A percentile compares a stretch with the other conserved stretches of the same genome.
phyloP scores from a whole-genome alignment of 2,113 vertebrate genomes.

The Pavo muticus region DNA sequence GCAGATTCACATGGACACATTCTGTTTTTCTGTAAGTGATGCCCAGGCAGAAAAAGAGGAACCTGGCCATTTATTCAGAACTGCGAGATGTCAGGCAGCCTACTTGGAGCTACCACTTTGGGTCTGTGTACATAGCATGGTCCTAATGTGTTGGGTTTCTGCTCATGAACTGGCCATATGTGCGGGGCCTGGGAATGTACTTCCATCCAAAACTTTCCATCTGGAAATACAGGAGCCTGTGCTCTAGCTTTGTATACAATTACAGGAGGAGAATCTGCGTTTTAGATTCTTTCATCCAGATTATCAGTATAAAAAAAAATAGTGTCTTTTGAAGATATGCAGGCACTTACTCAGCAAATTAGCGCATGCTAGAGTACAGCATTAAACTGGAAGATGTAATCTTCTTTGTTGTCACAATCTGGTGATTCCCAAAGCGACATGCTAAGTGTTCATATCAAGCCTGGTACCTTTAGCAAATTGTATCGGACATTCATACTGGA shows the following conservation, averaged over 20 bases:
- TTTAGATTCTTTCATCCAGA: neutral
- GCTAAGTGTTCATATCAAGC: neutral
- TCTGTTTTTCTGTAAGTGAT: neutral
- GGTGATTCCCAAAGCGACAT: neutral
- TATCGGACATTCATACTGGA: neutral
- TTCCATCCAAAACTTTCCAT: slow-evolving; percentile 22
- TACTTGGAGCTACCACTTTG: neutral
- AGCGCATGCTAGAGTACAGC: neutral
- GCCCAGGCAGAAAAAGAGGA: neutral
- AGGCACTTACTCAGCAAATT: neutral
- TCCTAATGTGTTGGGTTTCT: slow-evolving; percentile 7
- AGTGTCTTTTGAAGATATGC: neutral
- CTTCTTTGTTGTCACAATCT: neutral
- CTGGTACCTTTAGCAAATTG: neutral
- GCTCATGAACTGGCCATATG: slow-evolving; percentile 41
- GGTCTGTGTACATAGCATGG: slow-evolving; percentile 2
- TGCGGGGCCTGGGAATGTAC: slow-evolving; percentile 6
- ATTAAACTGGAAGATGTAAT: neutral
- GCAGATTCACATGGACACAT: neutral
- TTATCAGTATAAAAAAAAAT: neutral
- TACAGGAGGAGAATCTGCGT: neutral
- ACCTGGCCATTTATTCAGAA: slow-evolving; percentile 1
- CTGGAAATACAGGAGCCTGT: slow-evolving; percentile 23
- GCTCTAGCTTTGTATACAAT: neutral
- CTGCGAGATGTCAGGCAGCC: neutral